Evolutionary conservation across 2,888 invertebrate species (phyloP), one percentile per base, ranked within the genome.

Genomic region (Sturmia bella): DNA sequence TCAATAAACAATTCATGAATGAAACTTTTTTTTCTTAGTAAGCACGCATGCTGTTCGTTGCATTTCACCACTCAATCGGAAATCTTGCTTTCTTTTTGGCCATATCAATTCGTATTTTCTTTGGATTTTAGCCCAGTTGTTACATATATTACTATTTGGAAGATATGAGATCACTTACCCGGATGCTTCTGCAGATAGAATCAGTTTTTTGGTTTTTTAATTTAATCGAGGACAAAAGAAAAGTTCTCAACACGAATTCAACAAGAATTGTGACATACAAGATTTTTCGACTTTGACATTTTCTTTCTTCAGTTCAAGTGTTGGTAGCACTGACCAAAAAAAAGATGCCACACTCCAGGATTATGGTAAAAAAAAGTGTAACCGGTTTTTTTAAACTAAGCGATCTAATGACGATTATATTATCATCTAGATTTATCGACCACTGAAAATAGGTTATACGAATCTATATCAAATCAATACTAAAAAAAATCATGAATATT

Each of bases 211-310:
- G 45, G 43, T 54, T 84, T 84, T 83, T 83, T 84, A 84, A 83
- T 84, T 84, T 78, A 76, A 57, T 61, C 69, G 77, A 77, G 68
- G 80, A 73, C 59, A 78, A 80, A 83, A 84, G 72, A 77, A 84
- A 84, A 85, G 50, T 79, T 85, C 77, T 86, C 84, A 86, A 86
- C 87, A 86, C 84, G 84, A 85, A 85, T 84, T 84, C 81, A 86
- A 86, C 85, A 85, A 85, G 85, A 87, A 86, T 84, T 85, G 85
- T 85, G 84, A 84, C 85, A 85, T 84, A 83, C 52, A 83, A 77
- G 13, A 48, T 73, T 83, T 75, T 66, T 79, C 57, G 59, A 64
- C 52, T 80, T 83, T 83, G 80, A 76, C 80, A 80, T 54, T 61
- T 73, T 52, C 12, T 39, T 27, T 45, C 19, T 66, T 41, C 70